A percentile compares a stretch with the other conserved stretches of the same genome.
phyloP scores from a whole-genome alignment of 2,113 vertebrate genomes.

The Bombycilla garrulus region DNA sequence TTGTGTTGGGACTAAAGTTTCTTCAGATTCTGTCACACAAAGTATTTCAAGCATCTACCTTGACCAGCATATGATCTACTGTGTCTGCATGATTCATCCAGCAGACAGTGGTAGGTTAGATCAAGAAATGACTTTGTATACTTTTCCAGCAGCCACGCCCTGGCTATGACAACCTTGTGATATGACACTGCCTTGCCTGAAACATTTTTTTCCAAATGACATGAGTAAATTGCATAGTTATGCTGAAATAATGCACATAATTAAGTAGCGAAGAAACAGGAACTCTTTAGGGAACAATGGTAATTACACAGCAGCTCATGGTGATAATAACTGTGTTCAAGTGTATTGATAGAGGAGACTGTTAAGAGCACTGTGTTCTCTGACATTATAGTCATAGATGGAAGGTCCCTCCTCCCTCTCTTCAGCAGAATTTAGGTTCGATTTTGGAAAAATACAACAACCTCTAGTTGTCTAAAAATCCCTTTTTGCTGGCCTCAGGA shows the following conservation, averaged over 20 bases:
- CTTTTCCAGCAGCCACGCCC: not conserved
- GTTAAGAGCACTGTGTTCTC: not conserved
- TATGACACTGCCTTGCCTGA: not conserved
- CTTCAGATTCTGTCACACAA: not conserved
- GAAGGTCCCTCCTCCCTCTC: not conserved
- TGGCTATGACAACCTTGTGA: not conserved
- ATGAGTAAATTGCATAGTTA: not conserved
- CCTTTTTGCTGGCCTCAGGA: not conserved
- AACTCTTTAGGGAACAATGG: not conserved
- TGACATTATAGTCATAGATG: not conserved
- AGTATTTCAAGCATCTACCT: not conserved
- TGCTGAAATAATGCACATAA: constrained; percentile 14
- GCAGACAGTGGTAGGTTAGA: not conserved
- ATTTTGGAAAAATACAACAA: not conserved
- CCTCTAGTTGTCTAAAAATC: not conserved
- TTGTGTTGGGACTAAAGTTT: not conserved
- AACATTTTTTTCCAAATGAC: constrained; percentile 13
- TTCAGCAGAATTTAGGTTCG: not conserved
- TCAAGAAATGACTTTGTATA: not conserved
- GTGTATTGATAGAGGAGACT: not conserved
- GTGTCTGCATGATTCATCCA: not conserved
- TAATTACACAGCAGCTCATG: constrained; percentile 22
- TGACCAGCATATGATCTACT: not conserved
- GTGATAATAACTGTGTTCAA: constrained; percentile 31
- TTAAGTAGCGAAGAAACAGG: constrained; percentile 6